A percentile compares a stretch with the other conserved stretches of the same genome.
These are phyloP conservation scores for Chrysolina americana DNA, from an alignment of 2,888 invertebrate species.

Conservation along the genomic window DNA sequence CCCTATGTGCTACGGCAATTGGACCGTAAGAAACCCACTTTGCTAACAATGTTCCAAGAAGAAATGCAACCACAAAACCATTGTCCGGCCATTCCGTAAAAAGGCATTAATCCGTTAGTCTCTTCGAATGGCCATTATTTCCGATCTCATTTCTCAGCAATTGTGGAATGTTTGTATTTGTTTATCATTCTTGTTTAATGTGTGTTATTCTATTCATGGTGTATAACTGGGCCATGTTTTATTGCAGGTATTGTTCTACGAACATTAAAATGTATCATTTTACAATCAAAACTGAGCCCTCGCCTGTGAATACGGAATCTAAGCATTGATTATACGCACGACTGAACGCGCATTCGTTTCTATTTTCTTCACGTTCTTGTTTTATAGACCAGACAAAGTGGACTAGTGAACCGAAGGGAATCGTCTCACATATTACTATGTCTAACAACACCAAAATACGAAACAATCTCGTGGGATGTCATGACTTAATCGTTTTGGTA, in stretches of 20 bases:
- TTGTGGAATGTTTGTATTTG: constrained; percentile 43
- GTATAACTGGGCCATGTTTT: constrained; percentile 59
- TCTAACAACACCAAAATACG: too few relatives aligned
- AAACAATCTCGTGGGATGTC: too few relatives aligned
- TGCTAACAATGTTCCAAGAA: neutral
- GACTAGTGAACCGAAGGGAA: neutral
- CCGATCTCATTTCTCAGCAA: constrained; percentile 29
- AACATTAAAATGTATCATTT: constrained; percentile 66
- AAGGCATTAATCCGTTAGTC: constrained; percentile 10
- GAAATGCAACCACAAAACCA: neutral
- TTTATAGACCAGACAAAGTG: constrained; percentile 6
- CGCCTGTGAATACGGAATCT: constrained; percentile 62
- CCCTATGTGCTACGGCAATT: neutral
- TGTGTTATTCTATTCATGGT: constrained; percentile 46
- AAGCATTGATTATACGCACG: constrained; percentile 67
- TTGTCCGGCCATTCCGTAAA: neutral
- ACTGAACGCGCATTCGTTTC: constrained; percentile 57
- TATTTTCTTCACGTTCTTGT: constrained; percentile 29
- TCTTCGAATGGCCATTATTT: constrained; percentile 16
- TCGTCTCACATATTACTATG: too few relatives aligned
- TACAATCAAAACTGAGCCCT: constrained; percentile 63
- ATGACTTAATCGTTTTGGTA: too few relatives aligned
- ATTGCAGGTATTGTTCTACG: constrained; percentile 61
- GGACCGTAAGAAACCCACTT: neutral
- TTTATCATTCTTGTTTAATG: constrained; percentile 42